Base-by-base conservation (phyloP, 2,113 vertebrate genomes). In the Paramisgurnus dabryanus region DNA sequence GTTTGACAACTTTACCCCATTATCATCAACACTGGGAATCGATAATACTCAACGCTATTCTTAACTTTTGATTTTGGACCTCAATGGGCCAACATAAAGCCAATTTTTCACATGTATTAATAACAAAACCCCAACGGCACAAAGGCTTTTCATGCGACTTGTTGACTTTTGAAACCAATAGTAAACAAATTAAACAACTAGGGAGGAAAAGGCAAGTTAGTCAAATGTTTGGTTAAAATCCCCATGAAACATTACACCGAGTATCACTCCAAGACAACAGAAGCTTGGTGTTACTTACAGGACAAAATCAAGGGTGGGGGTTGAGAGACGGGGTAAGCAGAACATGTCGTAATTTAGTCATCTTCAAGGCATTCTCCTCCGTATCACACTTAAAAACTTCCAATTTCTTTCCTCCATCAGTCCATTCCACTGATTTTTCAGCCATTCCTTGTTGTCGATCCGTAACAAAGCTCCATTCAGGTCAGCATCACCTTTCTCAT, bases 281-380 rank as follows among this genome's bases (percentile, higher is more conserved):
- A 84, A 84, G 82, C 82, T 81, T 78, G 82, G 82, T 74, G 68
- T 80, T 84, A 84, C 82, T 84, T 84, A 84, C 82, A 84, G 82
- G 64, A 67, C 43, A 73, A 61, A 78, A 22, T 60, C 68, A 84
- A 73, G 71, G 71, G 71, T 73, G 55, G 55, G 71, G 71, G 53
- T 65, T 64, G 73, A 78, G 67, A 66, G 78, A 39, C 7, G 49
- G 53, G 50, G 79, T 53, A 49, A 53, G 82, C 18, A 65, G 65
- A 60, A 49, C 18, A 67, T 57, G 82, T 5, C 34, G 82, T 72
- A 76, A 84, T 45, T 66, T 50, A 81, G 74, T 74, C 82, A 27
- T 66, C 78, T 71, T 83, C 81, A 12, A 55, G 22, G 47, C 18
- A 0, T 50, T 17, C 39, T 47, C 72, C 47, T 79, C 67, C 82